Evolutionary conservation across 1,140 invertebrate genomes (phyloP), one percentile per base, ranked within the genome.

Genomic region (Pollicipes pollicipes): DNA sequence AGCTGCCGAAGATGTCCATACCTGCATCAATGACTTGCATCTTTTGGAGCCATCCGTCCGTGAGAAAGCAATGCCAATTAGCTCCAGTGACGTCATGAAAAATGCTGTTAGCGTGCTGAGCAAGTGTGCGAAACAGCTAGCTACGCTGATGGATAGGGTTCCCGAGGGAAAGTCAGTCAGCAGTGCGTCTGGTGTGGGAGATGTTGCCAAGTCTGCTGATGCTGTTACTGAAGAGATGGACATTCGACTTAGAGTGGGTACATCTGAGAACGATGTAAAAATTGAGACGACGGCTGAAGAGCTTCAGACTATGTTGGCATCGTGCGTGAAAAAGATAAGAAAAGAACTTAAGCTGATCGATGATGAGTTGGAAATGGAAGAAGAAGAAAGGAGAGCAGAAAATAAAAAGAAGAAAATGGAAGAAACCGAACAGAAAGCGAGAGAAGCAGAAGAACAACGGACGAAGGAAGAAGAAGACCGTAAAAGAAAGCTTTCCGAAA

Each of bases 361-460:
- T 58, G 45, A 58, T 21, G 45, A 58, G 8, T 21, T 68, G 13
- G 35, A 68, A 71, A n/a, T 32, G n/a, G 64, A 71, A 28, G 29
- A 28, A 29, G 37, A 68, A 30, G 69, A 71, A 71, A 72, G 30
- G 29, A 37, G 45, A 30, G 26, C 30, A 69, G 37, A 71, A 69
- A 21, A 26, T 37, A 68, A 30, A 30, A 30, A 64, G 58, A 71
- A 35, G 17, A 30, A 66, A 26, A 71, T 29, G 31, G 24, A 71
- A 31, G 64, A 69, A 30, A n/a, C 29, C 6, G 64, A 32, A 70
- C 29, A 69, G 30, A 69, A 74, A 69, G 66, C 74, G 71, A 73
- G 75, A 66, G 70, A 72, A 28, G 69, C 74, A 69, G 73, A 76
- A 71, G 70, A 77, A 31, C 74, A 76, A 69, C 69, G 73, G 30